Evolutionary conservation across 2,113 vertebrate species (phyloP).

Genomic region (Trichechus manatus): DNA sequence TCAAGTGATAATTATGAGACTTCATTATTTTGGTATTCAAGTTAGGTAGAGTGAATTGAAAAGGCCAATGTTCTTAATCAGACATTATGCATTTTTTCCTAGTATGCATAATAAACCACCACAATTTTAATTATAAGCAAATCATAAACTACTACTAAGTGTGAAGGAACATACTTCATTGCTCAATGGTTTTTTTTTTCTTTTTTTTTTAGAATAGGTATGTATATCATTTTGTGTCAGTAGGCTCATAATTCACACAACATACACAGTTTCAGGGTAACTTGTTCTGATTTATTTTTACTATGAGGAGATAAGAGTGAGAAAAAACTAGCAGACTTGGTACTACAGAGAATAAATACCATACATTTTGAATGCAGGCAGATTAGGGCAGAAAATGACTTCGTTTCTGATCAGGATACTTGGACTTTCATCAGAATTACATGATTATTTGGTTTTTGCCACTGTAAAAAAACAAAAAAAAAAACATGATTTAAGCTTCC

Average conservation of each 20-base stretch:
- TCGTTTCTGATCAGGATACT: constrained; percentile 31
- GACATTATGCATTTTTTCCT: not conserved
- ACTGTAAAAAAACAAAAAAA: not conserved
- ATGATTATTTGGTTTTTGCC: not conserved
- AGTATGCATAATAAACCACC: not conserved
- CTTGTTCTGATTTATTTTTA: constrained; percentile 13
- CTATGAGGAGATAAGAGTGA: not conserved
- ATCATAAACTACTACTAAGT: constrained; percentile 38
- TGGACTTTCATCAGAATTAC: not conserved
- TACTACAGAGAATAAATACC: constrained; percentile 23
- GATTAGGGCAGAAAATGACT: constrained; percentile 36
- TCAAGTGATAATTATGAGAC: not conserved
- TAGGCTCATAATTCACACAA: constrained; percentile 44
- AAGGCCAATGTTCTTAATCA: constrained; percentile 24
- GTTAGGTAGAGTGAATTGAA: not conserved
- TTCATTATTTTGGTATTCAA: constrained; percentile 48
- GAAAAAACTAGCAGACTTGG: not conserved
- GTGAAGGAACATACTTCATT: constrained; percentile 43
- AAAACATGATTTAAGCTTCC: constrained; percentile 19
- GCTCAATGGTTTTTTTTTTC: not conserved
- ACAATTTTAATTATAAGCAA: constrained; percentile 55
- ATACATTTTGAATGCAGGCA: constrained; percentile 19
- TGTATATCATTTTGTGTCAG: not conserved
- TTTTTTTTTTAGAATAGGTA: constrained; percentile 42
- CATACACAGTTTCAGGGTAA: not conserved